These are phyloP conservation scores for Drosophila meridiana DNA, from an alignment of 2,888 invertebrate genomes.

Conservation along the genomic window DNA sequence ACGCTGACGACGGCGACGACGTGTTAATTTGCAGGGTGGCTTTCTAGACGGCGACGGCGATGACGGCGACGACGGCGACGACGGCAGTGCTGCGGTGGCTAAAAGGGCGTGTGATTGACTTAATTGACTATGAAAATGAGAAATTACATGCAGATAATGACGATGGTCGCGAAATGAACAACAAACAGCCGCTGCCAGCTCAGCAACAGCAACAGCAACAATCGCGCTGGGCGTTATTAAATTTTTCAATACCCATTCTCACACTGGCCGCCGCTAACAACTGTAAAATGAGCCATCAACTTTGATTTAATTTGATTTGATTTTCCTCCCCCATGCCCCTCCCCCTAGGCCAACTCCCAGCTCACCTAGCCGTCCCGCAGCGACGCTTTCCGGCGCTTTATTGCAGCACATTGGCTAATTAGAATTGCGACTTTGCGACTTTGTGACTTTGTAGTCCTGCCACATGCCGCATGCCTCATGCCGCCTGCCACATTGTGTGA, in stretches of 20 bases:
- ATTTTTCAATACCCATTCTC: constrained; percentile 42
- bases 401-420: constrained; percentile 70
- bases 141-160: constrained; percentile 83
- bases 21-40: constrained; percentile 67
- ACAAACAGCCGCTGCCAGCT: constrained; percentile 59
- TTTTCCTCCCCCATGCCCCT: constrained; percentile 24
- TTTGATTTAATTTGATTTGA: constrained; percentile 77
- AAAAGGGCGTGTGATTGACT: constrained; percentile 85
- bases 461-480: background rate
- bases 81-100: constrained; percentile 70
- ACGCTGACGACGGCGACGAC: constrained; percentile 39
- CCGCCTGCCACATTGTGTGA: constrained; percentile 49
- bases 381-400: constrained; percentile 61
- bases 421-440: constrained; percentile 54
- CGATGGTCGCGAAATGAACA: constrained; percentile 78
- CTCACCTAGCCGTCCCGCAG: constrained; percentile 30
- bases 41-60: constrained; percentile 18
- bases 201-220: constrained; percentile 24
- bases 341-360: constrained; percentile 6
- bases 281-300: constrained; percentile 65
- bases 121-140: constrained; percentile 85
- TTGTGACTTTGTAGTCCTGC: constrained; percentile 31
- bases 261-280: constrained; percentile 14
- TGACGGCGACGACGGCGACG: constrained; percentile 21
- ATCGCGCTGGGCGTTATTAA: constrained; percentile 48